Percentiles rank a stretch among this genome's conserved stretches.
phyloP scores from a whole-genome alignment of 2,113 vertebrate species.

The Protobothrops mucrosquamatus region DNA sequence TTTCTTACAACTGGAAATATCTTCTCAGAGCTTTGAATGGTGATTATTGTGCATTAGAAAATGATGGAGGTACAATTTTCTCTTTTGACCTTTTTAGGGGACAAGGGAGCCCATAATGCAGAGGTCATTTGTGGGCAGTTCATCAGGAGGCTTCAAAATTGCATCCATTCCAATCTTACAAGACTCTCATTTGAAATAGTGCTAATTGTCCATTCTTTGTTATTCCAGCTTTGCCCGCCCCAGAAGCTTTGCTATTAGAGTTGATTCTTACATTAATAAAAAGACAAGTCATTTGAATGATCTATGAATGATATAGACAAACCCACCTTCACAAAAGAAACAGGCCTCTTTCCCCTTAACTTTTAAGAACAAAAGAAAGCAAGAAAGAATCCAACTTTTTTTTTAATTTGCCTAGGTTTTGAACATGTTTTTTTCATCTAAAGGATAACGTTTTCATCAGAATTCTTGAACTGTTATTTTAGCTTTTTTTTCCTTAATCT shows the following conservation, averaged over 20 bases:
- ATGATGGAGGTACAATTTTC: neutral
- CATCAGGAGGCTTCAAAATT: neutral
- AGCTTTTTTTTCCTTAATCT: neutral
- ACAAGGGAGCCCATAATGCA: neutral
- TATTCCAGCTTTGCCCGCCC: neutral
- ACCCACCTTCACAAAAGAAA: neutral
- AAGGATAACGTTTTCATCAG: neutral
- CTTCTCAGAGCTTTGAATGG: neutral
- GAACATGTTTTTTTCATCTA: neutral
- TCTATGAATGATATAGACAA: neutral
- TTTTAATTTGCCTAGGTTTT: neutral
- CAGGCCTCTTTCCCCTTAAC: neutral
- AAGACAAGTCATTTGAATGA: neutral
- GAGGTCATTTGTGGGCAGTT: neutral
- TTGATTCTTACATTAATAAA: neutral
- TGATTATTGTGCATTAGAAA: slow-evolving; percentile 36
- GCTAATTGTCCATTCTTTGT: neutral
- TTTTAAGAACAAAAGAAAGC: neutral
- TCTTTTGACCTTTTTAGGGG: slow-evolving; percentile 11
- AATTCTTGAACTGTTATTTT: neutral
- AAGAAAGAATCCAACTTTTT: neutral
- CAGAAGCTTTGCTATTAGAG: neutral
- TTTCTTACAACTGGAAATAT: slow-evolving; percentile 40
- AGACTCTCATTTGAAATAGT: neutral
- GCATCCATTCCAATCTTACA: fast-evolving